These are phyloP conservation scores for Nysson spinosus DNA, from an alignment of 2,888 invertebrate species.

Conservation along the genomic window DNA sequence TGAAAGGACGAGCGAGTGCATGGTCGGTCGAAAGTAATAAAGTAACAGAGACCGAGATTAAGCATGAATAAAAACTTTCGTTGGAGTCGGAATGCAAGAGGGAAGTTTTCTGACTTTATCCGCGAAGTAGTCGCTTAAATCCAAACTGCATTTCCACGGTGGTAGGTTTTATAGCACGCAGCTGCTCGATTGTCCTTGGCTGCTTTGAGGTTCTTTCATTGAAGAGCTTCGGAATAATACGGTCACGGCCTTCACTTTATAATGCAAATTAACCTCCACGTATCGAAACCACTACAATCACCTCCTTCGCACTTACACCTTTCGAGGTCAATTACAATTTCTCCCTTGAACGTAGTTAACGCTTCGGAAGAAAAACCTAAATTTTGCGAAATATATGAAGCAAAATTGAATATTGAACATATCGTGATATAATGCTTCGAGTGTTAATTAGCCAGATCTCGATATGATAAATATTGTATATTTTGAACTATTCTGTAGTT, in stretches of 20 bases:
- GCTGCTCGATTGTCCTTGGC: slow-evolving; percentile 24
- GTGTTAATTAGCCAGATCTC: too few relatives aligned
- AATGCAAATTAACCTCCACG: slow-evolving; percentile 35
- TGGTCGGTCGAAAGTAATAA: slow-evolving; percentile 37
- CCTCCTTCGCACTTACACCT: slow-evolving; percentile 16
- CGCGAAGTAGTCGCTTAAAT: slow-evolving; percentile 42
- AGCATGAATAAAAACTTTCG: slow-evolving; percentile 35
- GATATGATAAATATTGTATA: too few relatives aligned
- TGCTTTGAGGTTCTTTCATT: background rate
- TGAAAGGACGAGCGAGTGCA: slow-evolving; percentile 10
- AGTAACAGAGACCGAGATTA: slow-evolving; percentile 40
- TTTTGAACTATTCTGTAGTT: too few relatives aligned
- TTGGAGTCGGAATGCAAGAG: background rate
- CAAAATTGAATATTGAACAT: too few relatives aligned
- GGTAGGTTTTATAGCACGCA: slow-evolving; percentile 27
- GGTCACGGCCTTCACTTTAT: slow-evolving; percentile 27
- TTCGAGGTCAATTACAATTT: slow-evolving; percentile 39
- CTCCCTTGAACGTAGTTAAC: slow-evolving; percentile 33
- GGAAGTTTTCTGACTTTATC: slow-evolving; percentile 27
- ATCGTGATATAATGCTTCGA: too few relatives aligned
- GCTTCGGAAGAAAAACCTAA: too few relatives aligned
- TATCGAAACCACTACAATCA: slow-evolving; percentile 26
- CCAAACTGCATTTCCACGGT: slow-evolving; percentile 26
- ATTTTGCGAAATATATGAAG: background rate
- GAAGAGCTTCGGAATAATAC: slow-evolving; percentile 18